Evolutionary conservation across 2,888 invertebrate genomes (phyloP).

Genomic region (Ochropleura plecta): DNA sequence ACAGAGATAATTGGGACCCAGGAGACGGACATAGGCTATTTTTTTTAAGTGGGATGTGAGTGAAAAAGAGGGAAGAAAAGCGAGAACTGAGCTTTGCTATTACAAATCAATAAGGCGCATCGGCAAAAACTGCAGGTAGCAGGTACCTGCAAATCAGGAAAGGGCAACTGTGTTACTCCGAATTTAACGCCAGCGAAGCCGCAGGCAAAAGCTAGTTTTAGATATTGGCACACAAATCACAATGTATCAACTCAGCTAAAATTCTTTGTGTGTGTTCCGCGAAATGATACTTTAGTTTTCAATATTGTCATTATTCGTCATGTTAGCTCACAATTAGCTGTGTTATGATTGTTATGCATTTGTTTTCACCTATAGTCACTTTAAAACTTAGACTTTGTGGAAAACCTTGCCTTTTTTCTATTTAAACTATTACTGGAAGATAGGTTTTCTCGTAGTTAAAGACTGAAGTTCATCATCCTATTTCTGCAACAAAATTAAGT

Average conservation of each 20-base stretch:
- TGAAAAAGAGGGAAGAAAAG: no score
- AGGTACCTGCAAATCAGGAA: no score
- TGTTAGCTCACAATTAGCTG: background rate
- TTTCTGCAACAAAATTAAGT: background rate
- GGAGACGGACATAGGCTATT: no score
- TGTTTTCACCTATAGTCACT: background rate
- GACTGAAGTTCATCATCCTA: background rate
- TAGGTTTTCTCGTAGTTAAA: background rate
- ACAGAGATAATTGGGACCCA: no score
- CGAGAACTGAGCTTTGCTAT: no score
- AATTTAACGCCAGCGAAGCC: no score
- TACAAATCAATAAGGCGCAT: no score
- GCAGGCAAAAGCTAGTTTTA: no score
- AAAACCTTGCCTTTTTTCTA: background rate
- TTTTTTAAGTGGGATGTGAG: no score
- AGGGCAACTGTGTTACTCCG: no score
- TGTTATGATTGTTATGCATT: background rate
- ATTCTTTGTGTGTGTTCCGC: slow-evolving; percentile 25
- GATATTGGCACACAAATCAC: background rate
- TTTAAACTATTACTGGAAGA: background rate
- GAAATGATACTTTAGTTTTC: slow-evolving; percentile 26
- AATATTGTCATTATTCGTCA: slow-evolving; percentile 12
- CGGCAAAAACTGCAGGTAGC: no score
- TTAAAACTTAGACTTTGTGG: no score
- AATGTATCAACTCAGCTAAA: slow-evolving; percentile 17